Evolutionary conservation across 2,797 vertebrate species (phyloP), one percentile per base, ranked within the genome.

Genomic region (Rhabdomys pumilio): DNA sequence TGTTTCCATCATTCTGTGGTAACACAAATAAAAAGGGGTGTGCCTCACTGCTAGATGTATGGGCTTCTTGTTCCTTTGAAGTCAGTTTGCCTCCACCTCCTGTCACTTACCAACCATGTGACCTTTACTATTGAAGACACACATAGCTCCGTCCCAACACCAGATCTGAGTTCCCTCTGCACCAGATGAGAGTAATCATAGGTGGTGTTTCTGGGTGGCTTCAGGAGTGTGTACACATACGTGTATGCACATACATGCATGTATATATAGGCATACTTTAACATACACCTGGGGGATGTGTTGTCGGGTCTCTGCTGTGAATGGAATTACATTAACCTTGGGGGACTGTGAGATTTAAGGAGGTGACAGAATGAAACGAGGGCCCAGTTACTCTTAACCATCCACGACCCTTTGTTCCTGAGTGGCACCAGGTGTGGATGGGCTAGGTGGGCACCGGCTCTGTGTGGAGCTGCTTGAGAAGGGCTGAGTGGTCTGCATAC

Each of bases 101-200:
- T 7, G 15, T 13, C 59, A 44, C 57, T 31, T 0, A 3, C 14
- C 6, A 3, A 47, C 31, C 44, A 2, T 7, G 50, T 14, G 53
- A 20, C 1, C 0, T 0, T 19, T 11, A 44, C 47, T 6, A 10
- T 1, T 8, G 14, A 41, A 53, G 53, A 6, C 1, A 11, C 10
- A 7, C 1, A 15, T 14, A 72, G 34, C 34, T 44, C 22, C 5
- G 9, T 0, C 6, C 44, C 6, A 13, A 3, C n/a, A 24, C 80
- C n/a, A 59, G 24, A 29, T 41, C n/a, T 82, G 80, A 15, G 24
- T 82, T 41, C n/a, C n/a, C 38, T 10, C 22, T 41, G n/a, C 13
- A 41, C n/a, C 75, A 61, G n/a, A 22, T 15, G 38, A 61, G 22
- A 82, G n/a, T 26, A 17, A 59, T 24, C n/a, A 10, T n/a, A 11